A percentile compares a stretch with the other conserved stretches of the same genome.
These are phyloP conservation scores for Calephelis perditalis DNA, from an alignment of 2,888 invertebrate species.

Conservation along the genomic window DNA sequence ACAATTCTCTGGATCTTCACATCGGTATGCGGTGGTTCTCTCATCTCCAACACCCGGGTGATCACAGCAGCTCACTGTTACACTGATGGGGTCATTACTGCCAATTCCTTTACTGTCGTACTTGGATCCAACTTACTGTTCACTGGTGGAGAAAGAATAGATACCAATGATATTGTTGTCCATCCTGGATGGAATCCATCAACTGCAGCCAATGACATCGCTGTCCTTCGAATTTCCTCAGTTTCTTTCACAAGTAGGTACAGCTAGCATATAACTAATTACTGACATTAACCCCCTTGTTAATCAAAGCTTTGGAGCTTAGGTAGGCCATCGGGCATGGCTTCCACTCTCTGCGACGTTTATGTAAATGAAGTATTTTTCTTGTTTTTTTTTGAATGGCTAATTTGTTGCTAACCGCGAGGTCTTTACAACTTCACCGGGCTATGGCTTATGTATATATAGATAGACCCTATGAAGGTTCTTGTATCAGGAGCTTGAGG, in stretches of 20 bases:
- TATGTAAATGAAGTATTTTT: no score
- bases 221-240: conserved; percentile 33
- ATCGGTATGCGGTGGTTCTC: conserved; percentile 47
- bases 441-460: no score
- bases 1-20: conserved; percentile 36
- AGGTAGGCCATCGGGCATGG: no score
- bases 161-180: conserved; percentile 33
- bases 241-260: conserved; percentile 38
- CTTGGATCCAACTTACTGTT: conserved; percentile 47
- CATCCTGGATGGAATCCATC: conserved; percentile 41
- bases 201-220: conserved; percentile 42
- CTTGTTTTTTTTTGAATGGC: no score
- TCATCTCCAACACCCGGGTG: conserved; percentile 36
- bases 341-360: no score
- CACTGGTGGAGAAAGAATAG: conserved; percentile 41
- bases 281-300: no score
- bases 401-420: no score
- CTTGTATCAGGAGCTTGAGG: no score
- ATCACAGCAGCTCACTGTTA: conserved; percentile 51
- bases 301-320: no score
- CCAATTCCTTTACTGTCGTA: conserved; percentile 41
- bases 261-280: no score
- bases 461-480: no score
- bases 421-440: no score
- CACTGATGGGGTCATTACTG: conserved; percentile 37